Evolutionary conservation across 2,888 invertebrate species (phyloP).

Genomic region (Lithophane leautieri): DNA sequence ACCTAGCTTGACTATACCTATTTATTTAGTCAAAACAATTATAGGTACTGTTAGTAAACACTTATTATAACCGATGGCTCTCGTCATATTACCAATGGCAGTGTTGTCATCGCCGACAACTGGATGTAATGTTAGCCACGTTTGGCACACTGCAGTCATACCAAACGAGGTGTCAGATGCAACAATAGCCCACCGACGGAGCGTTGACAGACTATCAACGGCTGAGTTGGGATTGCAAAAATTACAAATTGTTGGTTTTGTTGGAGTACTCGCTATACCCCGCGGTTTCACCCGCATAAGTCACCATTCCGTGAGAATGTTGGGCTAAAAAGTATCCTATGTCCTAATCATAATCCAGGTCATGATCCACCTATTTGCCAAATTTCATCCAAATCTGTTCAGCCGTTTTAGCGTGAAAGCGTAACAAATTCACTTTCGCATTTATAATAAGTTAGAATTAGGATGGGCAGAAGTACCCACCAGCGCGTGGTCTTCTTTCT

Average conservation of each 20-base stretch:
- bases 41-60: not conserved
- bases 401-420: no score
- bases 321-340: no score
- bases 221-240: not conserved
- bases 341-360: no score
- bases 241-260: not conserved
- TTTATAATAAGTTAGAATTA: not conserved
- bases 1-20: not conserved
- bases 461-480: not conserved
- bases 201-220: slow-evolving; percentile 23
- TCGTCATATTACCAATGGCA: not conserved
- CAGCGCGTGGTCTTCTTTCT: no score
- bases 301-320: no score
- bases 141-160: slow-evolving; percentile 21
- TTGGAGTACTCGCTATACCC: no score
- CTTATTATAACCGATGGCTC: not conserved
- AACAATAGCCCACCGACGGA: slow-evolving; percentile 47
- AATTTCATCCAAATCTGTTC: no score
- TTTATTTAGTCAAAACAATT: not conserved
- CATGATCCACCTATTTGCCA: no score
- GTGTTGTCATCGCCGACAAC: slow-evolving; percentile 10
- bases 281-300: no score
- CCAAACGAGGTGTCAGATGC: slow-evolving; percentile 31
- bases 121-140: slow-evolving; percentile 21
- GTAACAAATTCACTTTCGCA: no score